These are phyloP conservation scores for Leptura quadrifasciata DNA, from an alignment of 2,888 invertebrate species.

Conservation along the genomic window DNA sequence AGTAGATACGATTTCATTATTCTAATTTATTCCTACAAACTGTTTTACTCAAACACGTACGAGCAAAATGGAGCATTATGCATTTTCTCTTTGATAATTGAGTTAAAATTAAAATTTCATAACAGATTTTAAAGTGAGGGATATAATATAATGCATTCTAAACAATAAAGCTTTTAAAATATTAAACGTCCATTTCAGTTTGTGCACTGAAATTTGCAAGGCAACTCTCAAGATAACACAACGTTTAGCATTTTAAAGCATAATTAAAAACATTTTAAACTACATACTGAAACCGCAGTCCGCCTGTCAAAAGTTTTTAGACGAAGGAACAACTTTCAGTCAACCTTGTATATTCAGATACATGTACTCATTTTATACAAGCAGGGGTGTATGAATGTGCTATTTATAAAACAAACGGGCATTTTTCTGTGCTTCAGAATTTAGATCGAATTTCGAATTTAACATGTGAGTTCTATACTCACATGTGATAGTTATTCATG, in stretches of 20 bases:
- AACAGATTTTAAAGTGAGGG: conserved; percentile 10
- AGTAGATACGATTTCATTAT: no score
- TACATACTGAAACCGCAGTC: conserved; percentile 3
- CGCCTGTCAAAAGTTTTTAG: conserved; percentile 36
- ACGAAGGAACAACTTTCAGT: conserved; percentile 4
- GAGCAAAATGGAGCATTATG: neutral
- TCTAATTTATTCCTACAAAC: no score
- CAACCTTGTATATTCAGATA: conserved; percentile 14
- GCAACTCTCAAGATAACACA: conserved; percentile 20
- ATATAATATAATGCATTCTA: neutral
- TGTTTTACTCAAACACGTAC: neutral
- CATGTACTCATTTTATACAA: neutral
- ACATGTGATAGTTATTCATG: no score
- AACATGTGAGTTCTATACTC: no score
- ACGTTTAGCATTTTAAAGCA: conserved; percentile 18
- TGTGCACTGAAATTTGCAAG: conserved; percentile 22
- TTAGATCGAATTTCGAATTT: no score
- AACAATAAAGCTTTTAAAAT: conserved; percentile 34
- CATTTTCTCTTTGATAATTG: neutral
- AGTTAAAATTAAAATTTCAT: neutral
- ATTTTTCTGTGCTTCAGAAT: no score
- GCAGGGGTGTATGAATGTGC: neutral
- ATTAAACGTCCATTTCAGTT: conserved; percentile 22
- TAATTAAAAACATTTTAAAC: conserved; percentile 32
- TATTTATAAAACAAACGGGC: no score